Base-by-base conservation (phyloP, 2,797 vertebrate genomes). In the Gadopsis marmoratus region DNA sequence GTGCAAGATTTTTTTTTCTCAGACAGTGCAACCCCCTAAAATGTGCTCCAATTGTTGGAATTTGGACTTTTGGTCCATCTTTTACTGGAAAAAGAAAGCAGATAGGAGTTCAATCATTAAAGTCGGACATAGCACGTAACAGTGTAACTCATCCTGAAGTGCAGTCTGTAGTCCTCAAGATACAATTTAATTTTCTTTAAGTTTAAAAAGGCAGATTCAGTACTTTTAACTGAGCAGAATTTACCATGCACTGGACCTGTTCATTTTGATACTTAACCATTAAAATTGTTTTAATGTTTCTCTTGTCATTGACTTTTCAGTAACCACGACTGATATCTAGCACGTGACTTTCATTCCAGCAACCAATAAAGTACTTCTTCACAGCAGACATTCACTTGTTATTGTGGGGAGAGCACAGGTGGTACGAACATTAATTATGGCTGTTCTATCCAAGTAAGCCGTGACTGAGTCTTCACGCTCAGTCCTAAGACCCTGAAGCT, bases 251-350 rank as follows among this genome's bases (percentile, higher is more conserved):
- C 37, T 39, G n/a, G 41, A 41, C 11, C 14, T 31, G 2, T 62
- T 26, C 9, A 61, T 35, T 50, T 67, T 62, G 63, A 61, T 41
- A 62, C 43, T 48, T 41, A 21, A 26, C 35, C 13, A 79, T 39
- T 74, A 68, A 68, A 61, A 14, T 0, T 17, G 35, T 33, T 68
- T 53, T 62, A 1, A 51, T 53, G 29, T 47, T 69, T 16, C 0
- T 51, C 29, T 45, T 54, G 39, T 59, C 16, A 23, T 29, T 60
- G 31, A 19, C 12, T 19, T 19, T 19, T 67, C n/a, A 54, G 14
- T 48, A 17, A 33, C 29, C 5, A 7, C 17, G 3, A 55, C 14
- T 26, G 16, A 5, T 23, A n/a, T 65, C 0, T 1, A 16, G 31
- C 1, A 2, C 43, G 43, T 43, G 16, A 39, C n/a, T 53, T 39